A percentile compares a stretch with the other conserved stretches of the same genome.
phyloP scores from a whole-genome alignment of 37 sponge, comb jelly and placozoan genomes.

The Hexactinellida sp. region DNA sequence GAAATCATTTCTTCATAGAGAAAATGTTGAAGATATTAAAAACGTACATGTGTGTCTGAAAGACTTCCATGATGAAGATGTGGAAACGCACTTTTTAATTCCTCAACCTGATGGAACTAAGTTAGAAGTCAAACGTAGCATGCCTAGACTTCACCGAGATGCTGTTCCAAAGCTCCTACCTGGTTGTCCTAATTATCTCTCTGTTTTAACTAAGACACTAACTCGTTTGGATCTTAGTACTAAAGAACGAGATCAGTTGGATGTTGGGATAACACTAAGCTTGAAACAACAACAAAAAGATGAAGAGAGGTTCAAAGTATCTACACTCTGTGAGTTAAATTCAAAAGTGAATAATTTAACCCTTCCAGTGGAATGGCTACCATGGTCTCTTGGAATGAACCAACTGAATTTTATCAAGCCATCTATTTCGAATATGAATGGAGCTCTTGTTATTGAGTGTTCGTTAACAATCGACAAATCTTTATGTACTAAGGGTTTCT shows the following conservation, averaged over 20 bases:
- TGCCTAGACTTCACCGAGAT: neutral
- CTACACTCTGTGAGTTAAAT: neutral
- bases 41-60: neutral
- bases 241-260: neutral
- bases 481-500: constrained; percentile 6
- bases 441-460: neutral
- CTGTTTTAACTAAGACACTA: neutral
- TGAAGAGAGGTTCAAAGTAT: neutral
- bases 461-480: neutral
- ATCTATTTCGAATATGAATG: neutral
- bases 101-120: neutral
- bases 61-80: neutral
- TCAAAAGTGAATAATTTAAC: neutral
- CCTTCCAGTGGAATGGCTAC: neutral
- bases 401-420: no score
- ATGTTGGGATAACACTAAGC: neutral
- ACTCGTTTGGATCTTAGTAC: neutral
- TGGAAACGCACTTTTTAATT: neutral
- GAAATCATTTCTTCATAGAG: neutral
- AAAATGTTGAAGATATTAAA: neutral
- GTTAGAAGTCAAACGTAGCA: neutral
- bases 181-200: neutral
- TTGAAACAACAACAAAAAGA: neutral
- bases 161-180: neutral
- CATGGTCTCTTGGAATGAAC: neutral